Conservation (phyloP, 2,113 vertebrate genomes). For the Erythrolamprus reginae region DNA sequence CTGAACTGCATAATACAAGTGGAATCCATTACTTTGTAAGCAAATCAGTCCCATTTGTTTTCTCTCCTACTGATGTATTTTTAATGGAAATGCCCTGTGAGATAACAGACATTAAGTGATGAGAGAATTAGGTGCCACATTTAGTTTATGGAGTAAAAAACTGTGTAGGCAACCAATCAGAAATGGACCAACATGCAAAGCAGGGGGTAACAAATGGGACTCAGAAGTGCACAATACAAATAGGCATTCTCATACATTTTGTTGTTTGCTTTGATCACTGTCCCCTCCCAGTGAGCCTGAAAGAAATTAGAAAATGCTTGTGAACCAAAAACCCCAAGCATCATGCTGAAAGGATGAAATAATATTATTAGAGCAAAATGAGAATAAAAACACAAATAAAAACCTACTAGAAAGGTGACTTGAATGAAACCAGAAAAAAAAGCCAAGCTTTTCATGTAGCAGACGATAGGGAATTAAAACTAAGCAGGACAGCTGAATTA, state of each 20-base stretch:
- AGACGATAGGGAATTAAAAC: neutral
- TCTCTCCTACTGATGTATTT: constrained; percentile 32
- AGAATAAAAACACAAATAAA: neutral
- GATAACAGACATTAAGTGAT: neutral
- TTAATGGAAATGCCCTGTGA: constrained; percentile 26
- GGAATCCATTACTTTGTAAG: constrained; percentile 28
- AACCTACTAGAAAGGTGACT: neutral
- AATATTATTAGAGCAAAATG: neutral
- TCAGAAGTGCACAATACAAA: constrained; percentile 18
- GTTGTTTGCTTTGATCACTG: constrained; percentile 20
- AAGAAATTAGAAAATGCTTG: constrained; percentile 22
- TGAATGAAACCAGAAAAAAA: neutral
- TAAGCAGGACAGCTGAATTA: constrained; percentile 2
- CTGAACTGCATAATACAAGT: neutral
- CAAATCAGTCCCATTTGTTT: constrained; percentile 34
- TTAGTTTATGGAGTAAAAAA: constrained; percentile 23
- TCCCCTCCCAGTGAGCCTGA: constrained; percentile 2
- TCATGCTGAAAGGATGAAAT: constrained; percentile 6
- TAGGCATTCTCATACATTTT: neutral
- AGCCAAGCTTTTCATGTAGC: accelerated
- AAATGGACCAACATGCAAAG: neutral
- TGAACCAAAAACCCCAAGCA: neutral
- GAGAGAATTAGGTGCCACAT: constrained; percentile 8
- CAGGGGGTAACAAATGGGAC: neutral
- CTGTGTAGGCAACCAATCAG: constrained; percentile 8